phyloP scores from a whole-genome alignment of 1,140 invertebrate genomes.

The Hypsibius dujardini region DNA sequence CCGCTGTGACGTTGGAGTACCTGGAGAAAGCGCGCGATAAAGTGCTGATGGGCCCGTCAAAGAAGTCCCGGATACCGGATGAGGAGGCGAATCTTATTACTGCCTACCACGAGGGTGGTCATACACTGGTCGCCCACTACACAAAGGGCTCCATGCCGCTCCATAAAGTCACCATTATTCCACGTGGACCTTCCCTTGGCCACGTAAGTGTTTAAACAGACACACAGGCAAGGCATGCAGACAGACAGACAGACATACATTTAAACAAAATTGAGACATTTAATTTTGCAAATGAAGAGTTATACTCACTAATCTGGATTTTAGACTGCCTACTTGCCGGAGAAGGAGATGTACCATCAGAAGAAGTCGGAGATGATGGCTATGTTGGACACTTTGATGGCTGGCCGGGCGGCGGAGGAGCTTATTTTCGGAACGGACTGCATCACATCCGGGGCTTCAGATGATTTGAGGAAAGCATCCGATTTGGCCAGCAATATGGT shows the following conservation, averaged over 20 bases:
- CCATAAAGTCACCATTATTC: slow-evolving; percentile 89
- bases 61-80: slow-evolving; percentile 68
- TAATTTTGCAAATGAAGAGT: too few relatives aligned
- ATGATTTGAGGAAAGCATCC: slow-evolving; percentile 63
- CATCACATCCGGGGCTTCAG: slow-evolving; percentile 67
- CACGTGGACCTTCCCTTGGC: slow-evolving; percentile 65
- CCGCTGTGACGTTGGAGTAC: slow-evolving; percentile 72
- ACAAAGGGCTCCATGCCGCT: slow-evolving; percentile 73
- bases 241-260: too few relatives aligned
- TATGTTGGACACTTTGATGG: slow-evolving; percentile 88
- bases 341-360: slow-evolving; percentile 69
- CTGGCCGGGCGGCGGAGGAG: slow-evolving; percentile 89
- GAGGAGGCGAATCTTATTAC: slow-evolving; percentile 80
- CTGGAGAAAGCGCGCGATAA: slow-evolving; percentile 85
- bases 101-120: slow-evolving; percentile 92
- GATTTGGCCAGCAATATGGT: slow-evolving; percentile 83
- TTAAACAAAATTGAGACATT: too few relatives aligned
- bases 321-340: slow-evolving; percentile 65
- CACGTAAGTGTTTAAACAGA: slow-evolving; percentile 48
- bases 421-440: slow-evolving; percentile 82
- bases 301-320: too few relatives aligned
- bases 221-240: too few relatives aligned
- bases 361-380: slow-evolving; percentile 79
- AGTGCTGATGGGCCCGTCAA: slow-evolving; percentile 84
- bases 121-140: slow-evolving; percentile 80